Evolutionary conservation across 2,797 vertebrate genomes (phyloP), one percentile per base, ranked within the genome.

Genomic region (Dipus sagitta): DNA sequence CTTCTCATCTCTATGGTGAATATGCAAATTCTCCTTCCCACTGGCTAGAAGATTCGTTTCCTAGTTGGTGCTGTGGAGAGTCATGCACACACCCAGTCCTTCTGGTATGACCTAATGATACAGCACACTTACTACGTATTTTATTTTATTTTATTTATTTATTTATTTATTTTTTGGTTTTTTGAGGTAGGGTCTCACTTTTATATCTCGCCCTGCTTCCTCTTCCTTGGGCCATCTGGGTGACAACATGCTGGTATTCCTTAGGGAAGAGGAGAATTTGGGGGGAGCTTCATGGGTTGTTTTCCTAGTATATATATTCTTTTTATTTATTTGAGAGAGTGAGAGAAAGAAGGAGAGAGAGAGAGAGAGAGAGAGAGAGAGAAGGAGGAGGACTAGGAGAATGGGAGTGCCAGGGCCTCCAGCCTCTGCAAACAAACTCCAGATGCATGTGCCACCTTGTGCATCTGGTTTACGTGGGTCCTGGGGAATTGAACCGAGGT

Each of bases 211-310:
- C 80, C 34, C 21, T 32, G 3, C n/a, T 93, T 93, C 65, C 86
- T 95, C n/a, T 80, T 90, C 52, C 62, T 75, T n/a, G 64, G 64
- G 54, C 60, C 65, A 80, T 70, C 58, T 60, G 21, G 86, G 34
- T 38, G 64, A 52, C 34, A 42, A 12, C 6, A 42, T 32, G 1
- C 12, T 80, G 4, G 52, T 60, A 47, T 92, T 90, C n/a, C 71
- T 72, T 85, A 42, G 62, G 60, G 23, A 70, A 67, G 68, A 91
- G 15, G 71, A 71, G 68, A 62, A 30, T 32, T 65, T 47, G 11
- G 4, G 0, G 62, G 77, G 60, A 89, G 14, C 28, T 14, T 78
- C 14, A 2, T 30, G 62, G 24, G 32, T 21, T 3, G 10, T 26
- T 67, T 38, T 26, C 64, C 58, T 28, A 88, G 28, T 5, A 32